Evolutionary conservation across 2,888 invertebrate genomes (phyloP).

Genomic region (Ichneumon xanthorius): DNA sequence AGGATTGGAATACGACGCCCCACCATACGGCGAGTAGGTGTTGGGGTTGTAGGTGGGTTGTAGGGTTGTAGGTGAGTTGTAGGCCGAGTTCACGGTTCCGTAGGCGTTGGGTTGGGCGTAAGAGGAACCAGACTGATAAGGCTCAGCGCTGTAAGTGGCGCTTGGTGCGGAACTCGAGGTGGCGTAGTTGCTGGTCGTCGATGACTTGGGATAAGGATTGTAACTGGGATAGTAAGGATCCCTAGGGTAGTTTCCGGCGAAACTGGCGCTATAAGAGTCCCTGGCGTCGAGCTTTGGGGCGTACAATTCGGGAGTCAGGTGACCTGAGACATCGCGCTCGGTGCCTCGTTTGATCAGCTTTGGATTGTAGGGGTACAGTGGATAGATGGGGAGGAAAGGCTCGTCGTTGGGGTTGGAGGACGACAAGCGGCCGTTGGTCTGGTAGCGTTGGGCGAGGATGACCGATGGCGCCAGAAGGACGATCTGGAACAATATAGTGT

Average conservation of each 20-base stretch:
- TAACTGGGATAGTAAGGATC: conserved; percentile 77
- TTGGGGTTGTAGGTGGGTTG: conserved; percentile 50
- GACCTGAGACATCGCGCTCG: conserved; percentile 74
- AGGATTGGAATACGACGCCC: conserved; percentile 48
- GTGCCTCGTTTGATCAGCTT: conserved; percentile 81
- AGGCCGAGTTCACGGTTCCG: conserved; percentile 25
- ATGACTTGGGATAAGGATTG: conserved; percentile 74
- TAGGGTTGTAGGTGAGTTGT: conserved; percentile 20
- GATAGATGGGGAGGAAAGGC: conserved; percentile 82
- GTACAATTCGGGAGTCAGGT: conserved; percentile 78
- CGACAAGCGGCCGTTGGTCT: conserved; percentile 50
- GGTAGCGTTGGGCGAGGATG: conserved; percentile 76
- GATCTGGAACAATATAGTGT: conserved; percentile 75
- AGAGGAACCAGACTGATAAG: conserved; percentile 39
- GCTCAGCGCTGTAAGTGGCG: conserved; percentile 32
- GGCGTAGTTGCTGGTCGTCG: conserved; percentile 21
- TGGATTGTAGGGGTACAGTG: conserved; percentile 81
- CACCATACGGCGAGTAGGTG: conserved; percentile 66
- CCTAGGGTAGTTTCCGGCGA: conserved; percentile 73
- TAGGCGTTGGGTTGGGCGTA: conserved; percentile 38
- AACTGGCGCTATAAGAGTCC: conserved; percentile 78
- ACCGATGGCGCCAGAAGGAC: conserved; percentile 75
- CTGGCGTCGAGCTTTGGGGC: conserved; percentile 78
- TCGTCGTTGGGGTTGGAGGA: conserved; percentile 79
- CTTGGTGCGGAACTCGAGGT: conserved; percentile 20